Evolutionary conservation across 2,113 vertebrate genomes (phyloP).

Genomic region (Asarcornis scutulata): DNA sequence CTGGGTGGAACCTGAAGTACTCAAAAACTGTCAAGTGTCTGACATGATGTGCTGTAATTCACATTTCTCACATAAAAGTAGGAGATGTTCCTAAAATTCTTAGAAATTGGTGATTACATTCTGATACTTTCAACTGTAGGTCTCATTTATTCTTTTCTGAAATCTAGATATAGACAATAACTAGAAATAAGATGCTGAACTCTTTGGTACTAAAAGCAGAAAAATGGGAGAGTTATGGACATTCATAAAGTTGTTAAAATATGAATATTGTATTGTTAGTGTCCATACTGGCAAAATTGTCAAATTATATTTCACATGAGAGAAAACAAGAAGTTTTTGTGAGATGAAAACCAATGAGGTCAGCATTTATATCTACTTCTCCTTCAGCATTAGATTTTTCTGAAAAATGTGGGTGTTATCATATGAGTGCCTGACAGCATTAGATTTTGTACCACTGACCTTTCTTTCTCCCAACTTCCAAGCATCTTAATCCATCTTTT

Average conservation of each 20-base stretch:
- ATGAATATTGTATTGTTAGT: not conserved
- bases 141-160: not conserved
- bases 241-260: not conserved
- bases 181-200: not conserved
- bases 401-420: not conserved
- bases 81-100: not conserved
- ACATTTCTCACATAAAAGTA: not conserved
- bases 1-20: not conserved
- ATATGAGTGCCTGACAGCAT: not conserved
- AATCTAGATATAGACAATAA: not conserved
- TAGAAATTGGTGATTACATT: not conserved
- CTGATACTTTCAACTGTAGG: not conserved
- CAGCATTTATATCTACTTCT: not conserved
- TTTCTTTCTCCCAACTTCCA: not conserved
- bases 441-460: not conserved
- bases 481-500: not conserved
- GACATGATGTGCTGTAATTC: not conserved
- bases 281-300: not conserved
- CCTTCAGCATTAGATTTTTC: not conserved
- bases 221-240: rapidly evolving
- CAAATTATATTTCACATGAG: not conserved
- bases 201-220: not conserved
- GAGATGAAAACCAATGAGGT: not conserved
- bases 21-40: not conserved
- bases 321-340: not conserved